Conservation (phyloP, 2,797 vertebrate species). For the Myotis vivesi region DNA sequence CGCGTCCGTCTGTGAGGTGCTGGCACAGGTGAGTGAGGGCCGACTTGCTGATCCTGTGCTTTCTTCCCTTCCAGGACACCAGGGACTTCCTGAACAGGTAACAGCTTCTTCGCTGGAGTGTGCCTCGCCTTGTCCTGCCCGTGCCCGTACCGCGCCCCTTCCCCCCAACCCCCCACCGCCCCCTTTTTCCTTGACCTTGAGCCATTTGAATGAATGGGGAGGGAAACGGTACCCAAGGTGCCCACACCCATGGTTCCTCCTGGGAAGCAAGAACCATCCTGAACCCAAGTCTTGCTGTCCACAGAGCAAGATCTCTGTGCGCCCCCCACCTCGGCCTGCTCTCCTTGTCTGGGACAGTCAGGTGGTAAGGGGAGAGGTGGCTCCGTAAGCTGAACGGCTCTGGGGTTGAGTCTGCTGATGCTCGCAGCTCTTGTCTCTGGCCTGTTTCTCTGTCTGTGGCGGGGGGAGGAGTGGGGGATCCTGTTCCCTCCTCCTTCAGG, state of each 20-base stretch:
- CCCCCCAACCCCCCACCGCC: too few relatives aligned
- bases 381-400: not conserved
- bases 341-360: not conserved
- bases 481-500: not conserved
- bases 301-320: not conserved
- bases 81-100: constrained; percentile 74
- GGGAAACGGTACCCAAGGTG: not conserved
- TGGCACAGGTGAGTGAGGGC: not conserved
- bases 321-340: not conserved
- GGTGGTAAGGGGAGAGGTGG: not conserved
- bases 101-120: not conserved
- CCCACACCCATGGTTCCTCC: not conserved
- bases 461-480: too few relatives aligned
- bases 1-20: not conserved
- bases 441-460: not conserved
- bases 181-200: not conserved
- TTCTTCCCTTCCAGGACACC: constrained; percentile 63
- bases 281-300: not conserved
- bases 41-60: constrained; percentile 8
- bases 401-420: not conserved
- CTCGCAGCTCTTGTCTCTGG: not conserved
- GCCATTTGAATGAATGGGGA: not conserved
- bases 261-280: not conserved
- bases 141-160: not conserved
- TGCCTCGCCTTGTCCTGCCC: not conserved